Percentiles rank a stretch among this genome's conserved stretches.
phyloP scores from a whole-genome alignment of 2,888 invertebrate species.

The Himalopsyche tibetana region DNA sequence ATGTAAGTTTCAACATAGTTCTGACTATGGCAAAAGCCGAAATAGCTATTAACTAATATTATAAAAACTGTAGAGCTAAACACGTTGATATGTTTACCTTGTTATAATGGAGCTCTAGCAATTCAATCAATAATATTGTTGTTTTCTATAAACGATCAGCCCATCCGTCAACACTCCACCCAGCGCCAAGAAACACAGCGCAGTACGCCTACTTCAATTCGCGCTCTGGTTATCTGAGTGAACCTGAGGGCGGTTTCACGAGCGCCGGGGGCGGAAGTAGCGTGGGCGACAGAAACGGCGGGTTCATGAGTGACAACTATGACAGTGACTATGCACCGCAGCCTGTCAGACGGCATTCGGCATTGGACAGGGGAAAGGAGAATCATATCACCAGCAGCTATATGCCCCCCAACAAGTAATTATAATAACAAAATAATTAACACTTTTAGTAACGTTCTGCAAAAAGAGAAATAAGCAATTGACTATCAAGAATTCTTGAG shows the following conservation, averaged over 20 bases:
- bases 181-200: slow-evolving; percentile 60
- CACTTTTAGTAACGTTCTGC: too few relatives aligned
- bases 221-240: slow-evolving; percentile 75
- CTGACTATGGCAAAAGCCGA: too few relatives aligned
- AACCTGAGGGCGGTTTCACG: slow-evolving; percentile 73
- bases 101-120: too few relatives aligned
- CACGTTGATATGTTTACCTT: too few relatives aligned
- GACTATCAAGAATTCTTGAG: too few relatives aligned
- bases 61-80: too few relatives aligned
- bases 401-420: slow-evolving; percentile 74
- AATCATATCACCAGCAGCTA: slow-evolving; percentile 71
- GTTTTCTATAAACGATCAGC: slow-evolving; percentile 48
- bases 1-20: too few relatives aligned
- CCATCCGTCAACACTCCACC: slow-evolving; percentile 62
- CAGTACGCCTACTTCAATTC: slow-evolving; percentile 77
- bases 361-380: slow-evolving; percentile 69
- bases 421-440: slow-evolving; percentile 51
- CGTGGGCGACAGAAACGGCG: slow-evolving; percentile 68
- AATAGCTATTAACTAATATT: too few relatives aligned
- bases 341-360: slow-evolving; percentile 69
- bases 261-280: slow-evolving; percentile 71
- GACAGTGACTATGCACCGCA: slow-evolving; percentile 73
- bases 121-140: not conserved
- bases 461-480: too few relatives aligned
- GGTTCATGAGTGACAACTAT: slow-evolving; percentile 74